Base-by-base conservation (phyloP, 2,797 vertebrate genomes). In the Mallotus villosus region DNA sequence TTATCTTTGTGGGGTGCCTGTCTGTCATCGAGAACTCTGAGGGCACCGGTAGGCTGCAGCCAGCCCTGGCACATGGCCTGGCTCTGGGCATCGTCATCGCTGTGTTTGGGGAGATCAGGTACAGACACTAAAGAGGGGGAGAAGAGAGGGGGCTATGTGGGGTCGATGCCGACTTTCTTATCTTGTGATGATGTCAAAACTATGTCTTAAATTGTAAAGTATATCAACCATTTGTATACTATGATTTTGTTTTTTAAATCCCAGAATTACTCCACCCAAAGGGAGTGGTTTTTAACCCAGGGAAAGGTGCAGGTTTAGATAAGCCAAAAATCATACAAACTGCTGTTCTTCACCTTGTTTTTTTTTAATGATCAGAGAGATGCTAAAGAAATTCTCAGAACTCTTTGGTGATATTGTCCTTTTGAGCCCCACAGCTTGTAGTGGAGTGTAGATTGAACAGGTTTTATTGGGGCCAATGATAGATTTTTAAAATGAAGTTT, bases 31-130 rank as follows among this genome's bases (percentile, higher is more conserved):
- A 94, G 68, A 86, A 92, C 0, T 1, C 29, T 0, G 59, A 3
- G 0, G 53, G 53, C 72, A 76, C 77, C 0, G 94, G 94, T 8
- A 57, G 75, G 57, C 80, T 95, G 77, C 93, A 94, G 86, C 94
- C 94, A 0, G 95, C 95, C 0, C 82, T 95, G 86, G 94, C 90
- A 0, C 94, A 96, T 0, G 94, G 95, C 59, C 86, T 96, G 83
- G 92, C 91, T 1, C 77, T 95, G 64, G 92, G 72, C 0, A 85
- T 91, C 37, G 27, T 78, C 34, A 66, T 93, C 0, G 87, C 92
- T 0, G 14, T 90, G 1, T 78, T 94, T 80, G 94, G 90, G 32
- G 87, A 85, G 24, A 86, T 96, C 88, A 96, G 95, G 95, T 95
- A 81, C 27, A 59, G n/a, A 24, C 12, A 0, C 16, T 7, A 46